Percentiles rank a stretch among this genome's conserved stretches.
Evolutionary conservation across 2,888 invertebrate genomes (phyloP).

Genomic region (Laspeyria flexula): DNA sequence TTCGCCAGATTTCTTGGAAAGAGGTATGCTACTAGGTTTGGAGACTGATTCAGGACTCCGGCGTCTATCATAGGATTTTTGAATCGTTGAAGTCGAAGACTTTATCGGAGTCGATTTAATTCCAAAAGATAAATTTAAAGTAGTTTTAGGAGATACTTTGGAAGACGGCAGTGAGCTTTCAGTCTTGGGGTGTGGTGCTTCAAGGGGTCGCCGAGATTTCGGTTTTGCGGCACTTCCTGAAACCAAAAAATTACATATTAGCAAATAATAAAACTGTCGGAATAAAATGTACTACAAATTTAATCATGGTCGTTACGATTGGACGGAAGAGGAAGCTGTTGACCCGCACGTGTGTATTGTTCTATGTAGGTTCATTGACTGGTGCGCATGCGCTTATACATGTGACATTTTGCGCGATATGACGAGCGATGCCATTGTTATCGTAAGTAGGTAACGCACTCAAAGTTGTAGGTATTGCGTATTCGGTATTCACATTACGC

Average conservation of each 20-base stretch:
- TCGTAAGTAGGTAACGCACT: constrained; percentile 50
- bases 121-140: constrained; percentile 71
- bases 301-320: constrained; percentile 35
- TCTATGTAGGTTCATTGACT: constrained; percentile 75
- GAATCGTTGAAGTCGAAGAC: constrained; percentile 54
- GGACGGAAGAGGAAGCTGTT: constrained; percentile 70
- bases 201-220: constrained; percentile 71
- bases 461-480: constrained; percentile 51
- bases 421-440: constrained; percentile 64
- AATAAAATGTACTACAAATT: constrained; percentile 23
- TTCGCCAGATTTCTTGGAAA: constrained; percentile 72
- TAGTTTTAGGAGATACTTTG: constrained; percentile 77
- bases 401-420: constrained; percentile 67
- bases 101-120: constrained; percentile 68
- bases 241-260: constrained; percentile 58
- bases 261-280: constrained; percentile 1
- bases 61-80: constrained; percentile 69
- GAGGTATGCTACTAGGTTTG: constrained; percentile 78
- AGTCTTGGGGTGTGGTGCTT: constrained; percentile 76
- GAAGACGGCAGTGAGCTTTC: constrained; percentile 81
- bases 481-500: constrained; percentile 33
- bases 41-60: constrained; percentile 65
- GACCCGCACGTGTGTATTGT: constrained; percentile 70
- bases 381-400: constrained; percentile 60
- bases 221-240: constrained; percentile 73